Evolutionary conservation across 2,113 vertebrate genomes (phyloP), one percentile per base, ranked within the genome.

Genomic region (Carollia perspicillata): DNA sequence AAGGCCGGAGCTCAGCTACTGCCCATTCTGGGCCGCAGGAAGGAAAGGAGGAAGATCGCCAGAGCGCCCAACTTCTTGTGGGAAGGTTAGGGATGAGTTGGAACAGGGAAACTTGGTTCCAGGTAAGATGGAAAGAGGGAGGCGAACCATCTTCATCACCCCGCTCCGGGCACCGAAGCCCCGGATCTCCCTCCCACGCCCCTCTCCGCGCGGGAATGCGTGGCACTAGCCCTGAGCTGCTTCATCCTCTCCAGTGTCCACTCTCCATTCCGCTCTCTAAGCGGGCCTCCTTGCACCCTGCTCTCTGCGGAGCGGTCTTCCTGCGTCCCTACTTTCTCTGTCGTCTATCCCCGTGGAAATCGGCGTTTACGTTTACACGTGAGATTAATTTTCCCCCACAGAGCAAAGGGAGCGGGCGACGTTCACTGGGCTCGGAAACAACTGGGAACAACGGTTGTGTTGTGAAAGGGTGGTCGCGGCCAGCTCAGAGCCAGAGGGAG

Each of bases 91-190:
- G 72, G 49, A 84, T 80, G 16, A 40, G 63, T 47, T 14, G 4
- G 20, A 66, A 69, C n/a, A 7, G 77, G 78, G 66, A 74, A 33
- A 55, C 63, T 71, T 28, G 87, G 35, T 26, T 74, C 35, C 88
- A 96, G 97, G 97, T 97, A 96, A 97, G 95, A 58, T 44, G 12
- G 81, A 18, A 17, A 55, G 33, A 2, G 75, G 69, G 47, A 60
- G 75, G 65, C 58, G 17, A 92, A 10, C 30, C 8, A 7, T 0
- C 35, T 72, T 60, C n/a, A 6, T 14, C 20, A 2, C n/a, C 13
- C 20, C 3, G 10, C 9, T 20, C 10, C 0, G 8, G 40, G 60
- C 37, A 5, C 44, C 42, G 11, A 35, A 33, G n/a, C 26, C 47
- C 35, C 0, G 40, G 20, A 14, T 13, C 13, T 6, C 8, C 35